phyloP scores from a whole-genome alignment of 2,797 vertebrate species.

The Trichosurus vulpecula region DNA sequence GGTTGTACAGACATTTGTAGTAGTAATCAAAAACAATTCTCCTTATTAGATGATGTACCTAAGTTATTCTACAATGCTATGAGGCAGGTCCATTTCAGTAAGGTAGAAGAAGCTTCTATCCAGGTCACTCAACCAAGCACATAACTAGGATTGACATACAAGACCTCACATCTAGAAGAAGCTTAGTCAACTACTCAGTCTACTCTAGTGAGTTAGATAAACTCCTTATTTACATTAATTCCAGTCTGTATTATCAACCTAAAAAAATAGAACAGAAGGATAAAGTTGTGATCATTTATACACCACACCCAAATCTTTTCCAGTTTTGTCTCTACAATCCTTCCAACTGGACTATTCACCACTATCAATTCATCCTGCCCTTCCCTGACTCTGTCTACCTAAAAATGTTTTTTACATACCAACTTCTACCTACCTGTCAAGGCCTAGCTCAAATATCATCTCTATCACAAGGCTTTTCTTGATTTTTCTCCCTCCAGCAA shows the following conservation, averaged over 20 bases:
- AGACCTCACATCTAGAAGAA: background rate
- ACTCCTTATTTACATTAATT: slow-evolving; percentile 22
- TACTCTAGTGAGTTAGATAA: background rate
- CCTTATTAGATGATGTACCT: background rate
- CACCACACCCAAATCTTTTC: background rate
- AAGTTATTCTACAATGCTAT: background rate
- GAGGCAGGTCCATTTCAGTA: background rate
- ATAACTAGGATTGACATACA: background rate
- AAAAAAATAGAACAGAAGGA: background rate
- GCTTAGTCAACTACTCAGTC: background rate
- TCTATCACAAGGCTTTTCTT: background rate
- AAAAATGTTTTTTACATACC: background rate
- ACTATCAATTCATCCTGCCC: background rate
- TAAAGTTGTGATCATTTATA: background rate
- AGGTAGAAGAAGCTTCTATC: background rate
- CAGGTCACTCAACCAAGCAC: background rate
- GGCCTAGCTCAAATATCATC: background rate
- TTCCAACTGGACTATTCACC: background rate
- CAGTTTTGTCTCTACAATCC: background rate
- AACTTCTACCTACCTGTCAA: background rate
- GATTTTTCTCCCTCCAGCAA: background rate
- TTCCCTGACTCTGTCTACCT: background rate
- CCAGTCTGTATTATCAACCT: background rate
- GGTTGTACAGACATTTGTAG: background rate
- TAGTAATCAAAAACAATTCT: background rate